Conservation (phyloP, 2,888 invertebrate species). For the Andricus quercusramuli region DNA sequence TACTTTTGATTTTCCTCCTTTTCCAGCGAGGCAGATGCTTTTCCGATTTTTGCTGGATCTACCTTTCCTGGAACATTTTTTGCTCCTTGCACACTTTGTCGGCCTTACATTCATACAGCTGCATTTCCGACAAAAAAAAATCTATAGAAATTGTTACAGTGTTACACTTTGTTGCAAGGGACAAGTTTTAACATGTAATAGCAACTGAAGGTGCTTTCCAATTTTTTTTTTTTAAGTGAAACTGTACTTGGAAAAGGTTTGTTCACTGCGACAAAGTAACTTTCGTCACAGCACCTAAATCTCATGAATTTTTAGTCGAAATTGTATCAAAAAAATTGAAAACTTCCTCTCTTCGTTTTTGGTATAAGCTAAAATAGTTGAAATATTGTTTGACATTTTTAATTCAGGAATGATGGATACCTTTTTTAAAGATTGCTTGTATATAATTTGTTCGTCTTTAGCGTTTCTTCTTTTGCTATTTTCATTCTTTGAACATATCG, state of each 20-base stretch:
- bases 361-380: too few relatives aligned
- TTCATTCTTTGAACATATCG: constrained; percentile 38
- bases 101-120: constrained; percentile 31
- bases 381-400: too few relatives aligned
- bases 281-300: neutral
- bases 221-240: constrained; percentile 15
- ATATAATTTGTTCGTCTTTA: neutral
- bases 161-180: constrained; percentile 30
- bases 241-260: constrained; percentile 9
- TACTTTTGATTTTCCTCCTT: constrained; percentile 33
- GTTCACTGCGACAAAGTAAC: neutral
- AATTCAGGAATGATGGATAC: too few relatives aligned
- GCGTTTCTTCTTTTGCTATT: constrained; percentile 11
- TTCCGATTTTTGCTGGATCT: constrained; percentile 34
- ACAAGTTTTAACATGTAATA: neutral
- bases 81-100: constrained; percentile 30
- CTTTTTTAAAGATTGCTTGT: neutral
- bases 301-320: neutral
- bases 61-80: constrained; percentile 30
- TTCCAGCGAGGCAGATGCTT: constrained; percentile 22
- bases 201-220: neutral
- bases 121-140: constrained; percentile 26
- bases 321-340: neutral
- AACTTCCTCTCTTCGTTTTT: too few relatives aligned
- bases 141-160: constrained; percentile 29